Evolutionary conservation across 23 tunicate species (phyloP).

Genomic region (Ascidia mentula): DNA sequence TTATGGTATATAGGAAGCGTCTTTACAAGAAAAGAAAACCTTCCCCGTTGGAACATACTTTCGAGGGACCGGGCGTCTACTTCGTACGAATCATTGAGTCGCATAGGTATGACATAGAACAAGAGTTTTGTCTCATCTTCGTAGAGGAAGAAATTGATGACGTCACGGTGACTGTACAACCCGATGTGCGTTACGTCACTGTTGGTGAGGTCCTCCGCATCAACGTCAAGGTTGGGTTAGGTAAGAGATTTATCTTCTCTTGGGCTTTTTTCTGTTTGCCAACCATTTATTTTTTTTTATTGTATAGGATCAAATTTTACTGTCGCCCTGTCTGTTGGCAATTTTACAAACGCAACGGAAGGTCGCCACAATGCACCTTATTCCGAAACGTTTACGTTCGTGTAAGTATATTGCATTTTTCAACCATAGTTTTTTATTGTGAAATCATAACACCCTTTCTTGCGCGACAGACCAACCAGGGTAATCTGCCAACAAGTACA

Average conservation of each 20-base stretch:
- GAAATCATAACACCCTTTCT: no score
- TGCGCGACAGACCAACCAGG: slow-evolving; percentile 8
- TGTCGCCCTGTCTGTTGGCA: slow-evolving; percentile 27
- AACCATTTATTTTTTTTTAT: no score
- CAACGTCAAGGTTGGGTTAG: slow-evolving; percentile 15
- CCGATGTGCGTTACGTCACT: slow-evolving; percentile 16
- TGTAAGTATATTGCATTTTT: slow-evolving; percentile 9
- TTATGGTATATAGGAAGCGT: background rate
- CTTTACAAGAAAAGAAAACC: background rate
- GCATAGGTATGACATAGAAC: background rate
- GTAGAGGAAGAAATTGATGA: slow-evolving; percentile 31
- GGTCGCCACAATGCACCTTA: slow-evolving; percentile 3
- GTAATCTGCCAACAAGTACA: slow-evolving; percentile 16
- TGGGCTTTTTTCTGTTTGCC: background rate
- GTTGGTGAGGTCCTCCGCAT: slow-evolving; percentile 14
- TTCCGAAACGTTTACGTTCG: background rate
- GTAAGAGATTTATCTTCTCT: background rate
- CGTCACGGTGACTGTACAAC: slow-evolving; percentile 4
- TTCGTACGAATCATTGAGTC: slow-evolving; percentile 14
- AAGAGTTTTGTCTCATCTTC: slow-evolving; percentile 14
- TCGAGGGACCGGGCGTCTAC: slow-evolving; percentile 21
- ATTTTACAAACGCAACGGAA: slow-evolving; percentile 6
- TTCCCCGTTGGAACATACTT: slow-evolving; percentile 32
- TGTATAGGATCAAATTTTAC: slow-evolving; percentile 49
- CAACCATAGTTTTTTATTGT: no score